Base-by-base conservation (phyloP, 2,888 invertebrate genomes). In the Caradrina kadenii region DNA sequence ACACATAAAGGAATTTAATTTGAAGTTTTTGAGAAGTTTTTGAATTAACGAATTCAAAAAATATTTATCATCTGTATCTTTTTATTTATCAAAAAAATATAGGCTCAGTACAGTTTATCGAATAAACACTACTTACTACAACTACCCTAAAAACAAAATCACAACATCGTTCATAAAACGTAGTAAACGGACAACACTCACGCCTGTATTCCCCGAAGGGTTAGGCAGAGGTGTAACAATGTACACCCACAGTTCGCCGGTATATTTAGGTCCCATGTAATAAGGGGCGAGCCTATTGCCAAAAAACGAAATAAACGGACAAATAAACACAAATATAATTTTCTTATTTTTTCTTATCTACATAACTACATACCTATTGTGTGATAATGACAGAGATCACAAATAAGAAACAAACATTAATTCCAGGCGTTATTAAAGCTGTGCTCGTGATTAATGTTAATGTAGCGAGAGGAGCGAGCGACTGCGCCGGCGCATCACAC, bases 391-490 rank as follows among this genome's bases (percentile, higher is more conserved):
- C 58, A 61, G 53, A 69, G 56, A 59, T 69, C 13, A 22, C 53
- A 59, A 76, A 78, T 77, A 70, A 79, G 63, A 80, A 76, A 83
- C 78, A 75, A 82, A 80, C 71, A 83, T 70, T 69, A 70, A 78
- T 79, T 69, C 65, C 67, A 59, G 77, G 72, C 75, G 83, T 80
- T 84, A 83, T 83, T 85, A 85, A 80, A 81, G 72, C 71, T 68
- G 73, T 81, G 78, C 68, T 82, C 62, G 55, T 75, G 76, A 79
- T 80, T 81, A 85, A 82, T 84, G 82, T 73, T 81, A 86, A 84
- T 84, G 81, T 83, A 84, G 77, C 81, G 82, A 81, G 84, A 84
- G 79, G 69, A 78, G 79, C 68, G 75, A 39, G 61, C 55, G 73
- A 35, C 73, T 76, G 79, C 84, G 84, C 83, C 56, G 77, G 74